Evolutionary conservation across 1,140 invertebrate species (phyloP).

Genomic region (Cydia pomonella): DNA sequence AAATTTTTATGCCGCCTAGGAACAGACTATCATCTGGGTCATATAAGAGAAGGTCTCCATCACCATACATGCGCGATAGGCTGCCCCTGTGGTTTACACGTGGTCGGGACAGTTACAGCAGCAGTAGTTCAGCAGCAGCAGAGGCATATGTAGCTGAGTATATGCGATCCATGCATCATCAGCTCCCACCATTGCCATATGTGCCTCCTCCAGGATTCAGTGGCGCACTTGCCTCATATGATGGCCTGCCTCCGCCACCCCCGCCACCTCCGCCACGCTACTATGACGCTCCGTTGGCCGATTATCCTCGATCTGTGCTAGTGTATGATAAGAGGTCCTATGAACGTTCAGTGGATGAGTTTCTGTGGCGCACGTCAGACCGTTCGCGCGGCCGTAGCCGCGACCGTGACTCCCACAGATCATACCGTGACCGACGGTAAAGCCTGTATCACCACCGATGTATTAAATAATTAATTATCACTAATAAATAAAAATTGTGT

Average conservation of each 20-base stretch:
- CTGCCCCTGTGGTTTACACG: slow-evolving; percentile 76
- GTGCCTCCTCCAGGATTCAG: slow-evolving; percentile 84
- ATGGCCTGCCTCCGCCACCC: slow-evolving; percentile 86
- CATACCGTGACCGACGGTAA: slow-evolving; percentile 77
- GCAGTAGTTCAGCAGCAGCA: slow-evolving; percentile 83
- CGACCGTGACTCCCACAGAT: slow-evolving; percentile 79
- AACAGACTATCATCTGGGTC: slow-evolving; percentile 73
- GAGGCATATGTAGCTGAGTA: slow-evolving; percentile 89
- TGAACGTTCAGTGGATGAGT: slow-evolving; percentile 94
- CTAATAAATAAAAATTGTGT: slow-evolving; percentile 73
- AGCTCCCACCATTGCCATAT: slow-evolving; percentile 87
- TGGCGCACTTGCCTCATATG: slow-evolving; percentile 83
- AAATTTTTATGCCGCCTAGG: slow-evolving; percentile 77
- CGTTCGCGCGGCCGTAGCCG: slow-evolving; percentile 81
- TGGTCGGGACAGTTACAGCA: slow-evolving; percentile 75
- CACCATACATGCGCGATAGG: slow-evolving; percentile 75
- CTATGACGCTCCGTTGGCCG: slow-evolving; percentile 84
- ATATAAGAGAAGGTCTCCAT: slow-evolving; percentile 82
- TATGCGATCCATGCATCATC: slow-evolving; percentile 90
- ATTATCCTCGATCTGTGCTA: slow-evolving; percentile 81
- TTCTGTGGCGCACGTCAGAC: slow-evolving; percentile 90
- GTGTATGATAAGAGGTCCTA: slow-evolving; percentile 89
- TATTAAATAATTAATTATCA: slow-evolving; percentile 63
- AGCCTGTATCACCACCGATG: slow-evolving; percentile 64
- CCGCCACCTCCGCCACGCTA: slow-evolving; percentile 89